A percentile compares a stretch with the other conserved stretches of the same genome.
phyloP scores from a whole-genome alignment of 2,888 invertebrate genomes.

The Dasysyrphus tricinctus region DNA sequence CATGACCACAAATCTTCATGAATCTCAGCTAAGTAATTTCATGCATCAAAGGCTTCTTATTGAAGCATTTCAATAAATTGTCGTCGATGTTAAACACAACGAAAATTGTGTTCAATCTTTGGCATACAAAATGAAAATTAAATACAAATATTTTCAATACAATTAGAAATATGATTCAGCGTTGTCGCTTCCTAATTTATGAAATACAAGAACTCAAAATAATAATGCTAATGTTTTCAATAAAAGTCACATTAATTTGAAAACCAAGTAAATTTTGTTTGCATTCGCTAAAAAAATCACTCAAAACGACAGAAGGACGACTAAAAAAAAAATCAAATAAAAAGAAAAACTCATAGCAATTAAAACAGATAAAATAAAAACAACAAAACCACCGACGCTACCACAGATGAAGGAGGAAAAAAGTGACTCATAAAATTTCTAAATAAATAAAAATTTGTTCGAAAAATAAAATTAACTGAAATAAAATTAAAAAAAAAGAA shows the following conservation, averaged over 20 bases:
- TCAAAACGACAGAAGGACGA: conserved; percentile 56
- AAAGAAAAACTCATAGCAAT: conserved; percentile 55
- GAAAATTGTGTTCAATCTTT: conserved; percentile 7
- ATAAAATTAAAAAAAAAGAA: conserved; percentile 30
- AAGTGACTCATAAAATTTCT: conserved; percentile 68
- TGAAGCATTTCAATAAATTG: conserved; percentile 60
- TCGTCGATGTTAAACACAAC: conserved; percentile 39
- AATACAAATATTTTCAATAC: conserved; percentile 1
- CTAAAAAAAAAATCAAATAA: conserved; percentile 21
- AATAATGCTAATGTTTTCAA: conserved; percentile 18
- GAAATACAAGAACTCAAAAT: conserved; percentile 45
- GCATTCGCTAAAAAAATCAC: conserved; percentile 25
- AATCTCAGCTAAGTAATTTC: conserved; percentile 51
- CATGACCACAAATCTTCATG: conserved; percentile 44
- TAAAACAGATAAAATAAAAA: conserved; percentile 63
- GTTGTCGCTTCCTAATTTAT: not conserved
- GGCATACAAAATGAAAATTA: conserved; percentile 3
- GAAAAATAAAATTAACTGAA: conserved; percentile 16
- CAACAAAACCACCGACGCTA: conserved; percentile 32
- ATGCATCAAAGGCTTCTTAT: conserved; percentile 53
- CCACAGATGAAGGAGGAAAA: conserved; percentile 41
- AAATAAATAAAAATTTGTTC: conserved; percentile 65
- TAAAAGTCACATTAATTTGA: conserved; percentile 63
- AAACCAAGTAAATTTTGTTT: conserved; percentile 40
- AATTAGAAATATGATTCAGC: conserved; percentile 18